Base-by-base conservation (phyloP, 2,113 vertebrate genomes). In the Echinops telfairi region DNA sequence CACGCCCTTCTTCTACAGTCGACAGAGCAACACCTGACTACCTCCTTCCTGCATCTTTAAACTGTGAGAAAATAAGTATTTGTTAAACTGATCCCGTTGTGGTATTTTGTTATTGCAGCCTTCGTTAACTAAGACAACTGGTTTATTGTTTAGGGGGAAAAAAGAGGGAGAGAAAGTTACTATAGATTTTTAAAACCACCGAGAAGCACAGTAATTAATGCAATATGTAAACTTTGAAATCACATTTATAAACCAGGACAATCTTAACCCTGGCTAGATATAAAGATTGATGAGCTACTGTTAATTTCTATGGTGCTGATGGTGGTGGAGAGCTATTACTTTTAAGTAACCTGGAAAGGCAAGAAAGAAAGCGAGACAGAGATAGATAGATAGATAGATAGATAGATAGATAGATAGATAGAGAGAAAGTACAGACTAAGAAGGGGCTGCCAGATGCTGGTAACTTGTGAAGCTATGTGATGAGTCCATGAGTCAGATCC, bases 191-290 rank as follows among this genome's bases (percentile, higher is more conserved):
- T 60, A n/a, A 16, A 57, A 29, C n/a, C 3, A 78, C 27, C 31
- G 83, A 53, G 47, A 53, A 6, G 47, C 47, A 53, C 6, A 53
- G 47, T 53, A 53, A 53, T 53, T 53, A 87, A 94, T 70, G 23
- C 25, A 83, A 70, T 60, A 29, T 70, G 47, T 70, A 25, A 87
- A 36, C 20, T 86, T 25, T 68, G 58, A 81, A 76, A 25, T 16
- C 31, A 31, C n/a, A 62, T 23, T 25, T 92, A 27, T 68, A 68
- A 85, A 70, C 68, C 7, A 60, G 23, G 36, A 38, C 36, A 31
- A 95, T 68, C 91, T 82, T 58, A 81, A 86, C 15, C 17, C 60
- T 73, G 60, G 53, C 22, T 91, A 88, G 27, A 27, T 11, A 53
- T 60, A 66, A 22, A 40, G 60, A 25, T 62, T 23, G 23, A 22